Evolutionary conservation across 1,140 invertebrate genomes (phyloP).

Genomic region (Eupristina koningsbergeri): DNA sequence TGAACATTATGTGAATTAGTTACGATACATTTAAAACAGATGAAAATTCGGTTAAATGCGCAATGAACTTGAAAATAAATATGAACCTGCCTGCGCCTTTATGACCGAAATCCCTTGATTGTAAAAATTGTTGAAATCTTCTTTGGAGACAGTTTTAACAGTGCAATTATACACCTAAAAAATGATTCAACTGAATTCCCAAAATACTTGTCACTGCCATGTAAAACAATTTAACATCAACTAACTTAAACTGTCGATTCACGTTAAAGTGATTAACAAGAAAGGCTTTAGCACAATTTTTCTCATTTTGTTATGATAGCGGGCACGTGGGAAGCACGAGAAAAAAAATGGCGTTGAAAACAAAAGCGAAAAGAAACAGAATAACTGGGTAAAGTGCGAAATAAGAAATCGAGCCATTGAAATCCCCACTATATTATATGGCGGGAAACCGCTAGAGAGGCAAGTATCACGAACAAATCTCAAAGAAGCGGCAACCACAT

Average conservation of each 20-base stretch:
- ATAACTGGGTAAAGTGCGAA: constrained; percentile 62
- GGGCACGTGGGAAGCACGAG: constrained; percentile 20
- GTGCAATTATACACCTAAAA: background rate
- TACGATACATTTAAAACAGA: background rate
- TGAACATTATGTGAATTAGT: background rate
- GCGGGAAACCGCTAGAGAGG: constrained; percentile 38
- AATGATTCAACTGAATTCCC: background rate
- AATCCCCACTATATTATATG: constrained; percentile 70
- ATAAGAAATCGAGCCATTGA: constrained; percentile 64
- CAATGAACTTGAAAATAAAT: background rate
- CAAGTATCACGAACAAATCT: constrained; percentile 44
- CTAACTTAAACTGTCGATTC: background rate
- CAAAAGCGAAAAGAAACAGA: constrained; percentile 11
- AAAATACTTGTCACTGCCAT: background rate
- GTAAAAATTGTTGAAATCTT: background rate
- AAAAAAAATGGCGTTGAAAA: background rate
- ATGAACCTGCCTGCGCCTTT: background rate
- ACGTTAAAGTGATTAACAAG: constrained; percentile 23
- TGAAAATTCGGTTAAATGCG: background rate
- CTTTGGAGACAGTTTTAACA: background rate
- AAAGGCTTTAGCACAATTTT: constrained; percentile 53
- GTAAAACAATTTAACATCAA: background rate
- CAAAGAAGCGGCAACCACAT: constrained; percentile 66
- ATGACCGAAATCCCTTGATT: background rate
- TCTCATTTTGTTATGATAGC: background rate